Evolutionary conservation across 2,113 vertebrate species (phyloP).

Genomic region (Chlorocebus sabaeus): DNA sequence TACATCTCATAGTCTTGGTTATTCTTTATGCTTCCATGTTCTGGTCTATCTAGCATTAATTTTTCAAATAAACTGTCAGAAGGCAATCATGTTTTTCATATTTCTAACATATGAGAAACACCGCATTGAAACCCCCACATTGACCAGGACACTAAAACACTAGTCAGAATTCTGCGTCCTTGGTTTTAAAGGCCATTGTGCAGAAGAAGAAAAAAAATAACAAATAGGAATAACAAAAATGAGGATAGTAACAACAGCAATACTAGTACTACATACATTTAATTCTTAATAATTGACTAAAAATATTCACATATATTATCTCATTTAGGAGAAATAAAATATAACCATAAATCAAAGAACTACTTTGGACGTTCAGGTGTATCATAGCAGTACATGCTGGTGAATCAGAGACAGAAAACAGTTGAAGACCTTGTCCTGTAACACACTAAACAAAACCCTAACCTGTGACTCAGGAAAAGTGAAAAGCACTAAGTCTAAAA

Average conservation of each 20-base stretch:
- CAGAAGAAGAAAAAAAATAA: not conserved
- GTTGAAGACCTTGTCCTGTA: not conserved
- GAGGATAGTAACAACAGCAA: not conserved
- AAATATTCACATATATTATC: not conserved
- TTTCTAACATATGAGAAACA: not conserved
- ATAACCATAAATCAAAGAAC: not conserved
- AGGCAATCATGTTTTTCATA: not conserved
- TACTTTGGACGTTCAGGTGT: not conserved
- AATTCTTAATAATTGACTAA: not conserved
- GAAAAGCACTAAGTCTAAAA: not conserved
- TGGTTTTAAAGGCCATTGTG: not conserved
- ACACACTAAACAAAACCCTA: not conserved
- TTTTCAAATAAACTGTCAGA: not conserved
- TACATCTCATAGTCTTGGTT: not conserved
- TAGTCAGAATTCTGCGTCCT: not conserved
- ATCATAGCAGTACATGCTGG: not conserved
- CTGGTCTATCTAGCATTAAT: not conserved
- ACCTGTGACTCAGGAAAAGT: not conserved
- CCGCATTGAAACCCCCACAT: not conserved
- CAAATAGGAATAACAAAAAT: not conserved
- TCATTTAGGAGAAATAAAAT: not conserved
- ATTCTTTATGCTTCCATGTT: not conserved
- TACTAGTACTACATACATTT: not conserved
- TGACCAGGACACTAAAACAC: not conserved
- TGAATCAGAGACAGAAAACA: not conserved